phyloP scores from a whole-genome alignment of 1,140 invertebrate species.

The Drosophila suzukii region DNA sequence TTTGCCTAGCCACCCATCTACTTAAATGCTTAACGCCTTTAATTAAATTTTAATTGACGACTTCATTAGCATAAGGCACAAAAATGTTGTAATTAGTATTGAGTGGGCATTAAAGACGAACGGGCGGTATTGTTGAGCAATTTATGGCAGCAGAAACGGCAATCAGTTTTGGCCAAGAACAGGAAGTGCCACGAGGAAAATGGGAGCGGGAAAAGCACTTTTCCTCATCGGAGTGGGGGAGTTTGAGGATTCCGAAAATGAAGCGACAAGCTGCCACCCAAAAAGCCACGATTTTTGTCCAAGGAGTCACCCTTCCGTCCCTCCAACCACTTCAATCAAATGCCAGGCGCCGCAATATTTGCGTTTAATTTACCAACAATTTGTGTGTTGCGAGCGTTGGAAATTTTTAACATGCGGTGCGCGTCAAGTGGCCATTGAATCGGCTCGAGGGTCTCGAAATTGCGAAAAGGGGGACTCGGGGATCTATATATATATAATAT shows the following conservation, averaged over 20 bases:
- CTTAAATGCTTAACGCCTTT: slow-evolving; percentile 22
- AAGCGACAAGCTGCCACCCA: slow-evolving; percentile 50
- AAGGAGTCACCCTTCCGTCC: slow-evolving; percentile 1
- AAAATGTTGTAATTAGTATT: slow-evolving; percentile 55
- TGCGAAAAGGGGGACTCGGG: neutral
- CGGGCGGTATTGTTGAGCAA: slow-evolving; percentile 29
- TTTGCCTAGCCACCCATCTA: neutral
- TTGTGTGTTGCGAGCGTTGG: slow-evolving; percentile 57
- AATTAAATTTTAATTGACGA: slow-evolving; percentile 44
- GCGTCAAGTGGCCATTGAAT: slow-evolving; percentile 56
- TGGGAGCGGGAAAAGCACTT: neutral
- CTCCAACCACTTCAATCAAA: slow-evolving; percentile 51
- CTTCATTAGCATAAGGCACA: slow-evolving; percentile 48
- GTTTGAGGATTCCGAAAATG: slow-evolving; percentile 35
- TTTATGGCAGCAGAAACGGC: slow-evolving; percentile 26
- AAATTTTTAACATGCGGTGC: slow-evolving; percentile 62
- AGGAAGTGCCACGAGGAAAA: slow-evolving; percentile 8
- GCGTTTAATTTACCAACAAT: slow-evolving; percentile 65
- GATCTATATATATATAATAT: neutral
- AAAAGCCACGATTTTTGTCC: slow-evolving; percentile 47
- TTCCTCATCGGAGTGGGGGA: neutral
- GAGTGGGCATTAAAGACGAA: slow-evolving; percentile 16
- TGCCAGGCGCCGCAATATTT: slow-evolving; percentile 61
- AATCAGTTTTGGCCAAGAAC: slow-evolving; percentile 19
- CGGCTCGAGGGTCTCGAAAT: slow-evolving; percentile 18